Percentiles rank a stretch among this genome's conserved stretches.
These are phyloP conservation scores for Odontothrips loti DNA, from an alignment of 2,888 invertebrate genomes.

Conservation along the genomic window DNA sequence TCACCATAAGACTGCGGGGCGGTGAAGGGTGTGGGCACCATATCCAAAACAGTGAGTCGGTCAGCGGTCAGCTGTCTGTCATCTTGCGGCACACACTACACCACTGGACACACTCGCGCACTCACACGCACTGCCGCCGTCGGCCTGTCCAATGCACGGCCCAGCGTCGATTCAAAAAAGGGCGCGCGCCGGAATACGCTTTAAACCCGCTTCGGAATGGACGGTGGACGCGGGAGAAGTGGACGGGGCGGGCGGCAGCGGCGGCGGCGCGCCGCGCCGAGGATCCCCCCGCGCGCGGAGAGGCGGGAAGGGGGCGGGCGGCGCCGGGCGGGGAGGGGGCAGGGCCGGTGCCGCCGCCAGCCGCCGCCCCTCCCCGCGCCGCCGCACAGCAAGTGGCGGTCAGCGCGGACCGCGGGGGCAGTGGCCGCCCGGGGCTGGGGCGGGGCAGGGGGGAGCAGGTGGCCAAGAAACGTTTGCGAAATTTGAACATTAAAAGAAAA, in stretches of 20 bases:
- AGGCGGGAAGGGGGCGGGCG: not conserved
- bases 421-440: not conserved
- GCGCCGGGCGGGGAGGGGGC: not conserved
- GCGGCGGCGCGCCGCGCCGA: not conserved
- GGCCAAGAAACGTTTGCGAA: not conserved
- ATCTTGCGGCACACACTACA: not conserved
- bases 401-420: no score
- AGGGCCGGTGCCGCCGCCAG: not conserved
- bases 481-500: no score
- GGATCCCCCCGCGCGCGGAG: not conserved
- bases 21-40: not conserved
- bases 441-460: not conserved
- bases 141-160: not conserved
- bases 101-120: not conserved
- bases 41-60: not conserved
- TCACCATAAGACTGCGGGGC: not conserved
- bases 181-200: not conserved
- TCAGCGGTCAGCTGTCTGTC: not conserved
- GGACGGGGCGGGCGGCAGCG: not conserved
- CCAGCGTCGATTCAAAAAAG: not conserved
- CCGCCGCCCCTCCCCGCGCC: no score
- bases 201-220: not conserved
- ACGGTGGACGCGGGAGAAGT: conserved; percentile 10
- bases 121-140: not conserved
- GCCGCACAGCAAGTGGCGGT: no score